phyloP scores from a whole-genome alignment of 2,113 vertebrate species.

The Oreochromis aureus region DNA sequence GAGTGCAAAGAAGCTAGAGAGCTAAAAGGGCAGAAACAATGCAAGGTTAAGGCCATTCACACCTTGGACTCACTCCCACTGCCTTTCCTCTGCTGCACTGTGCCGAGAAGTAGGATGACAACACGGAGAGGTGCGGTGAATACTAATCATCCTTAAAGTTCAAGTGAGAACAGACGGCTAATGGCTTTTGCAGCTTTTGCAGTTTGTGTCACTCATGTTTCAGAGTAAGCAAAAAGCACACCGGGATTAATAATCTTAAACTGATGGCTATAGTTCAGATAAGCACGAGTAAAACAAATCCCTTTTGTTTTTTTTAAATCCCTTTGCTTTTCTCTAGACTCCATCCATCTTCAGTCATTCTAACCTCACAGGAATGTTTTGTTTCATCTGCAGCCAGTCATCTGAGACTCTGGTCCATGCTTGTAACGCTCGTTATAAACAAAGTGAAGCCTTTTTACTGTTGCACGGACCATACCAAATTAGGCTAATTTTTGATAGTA shows the following conservation, averaged over 20 bases:
- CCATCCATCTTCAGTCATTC: not conserved
- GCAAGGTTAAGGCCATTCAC: conserved; percentile 21
- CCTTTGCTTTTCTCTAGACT: not conserved
- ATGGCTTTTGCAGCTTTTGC: not conserved
- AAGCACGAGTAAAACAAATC: not conserved
- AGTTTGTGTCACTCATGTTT: not conserved
- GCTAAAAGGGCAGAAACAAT: not conserved
- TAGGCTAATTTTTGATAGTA: not conserved
- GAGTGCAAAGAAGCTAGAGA: not conserved
- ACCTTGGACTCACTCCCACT: not conserved
- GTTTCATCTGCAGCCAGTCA: not conserved
- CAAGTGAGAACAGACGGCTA: not conserved
- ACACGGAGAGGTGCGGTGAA: not conserved
- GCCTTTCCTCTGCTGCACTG: conserved; percentile 4
- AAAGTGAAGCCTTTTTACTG: not conserved
- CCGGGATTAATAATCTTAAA: not conserved
- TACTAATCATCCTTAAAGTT: conserved; percentile 36
- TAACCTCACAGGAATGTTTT: conserved; percentile 11
- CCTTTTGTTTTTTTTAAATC: not conserved
- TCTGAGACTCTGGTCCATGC: not conserved
- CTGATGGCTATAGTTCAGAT: not conserved
- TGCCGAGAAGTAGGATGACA: not conserved
- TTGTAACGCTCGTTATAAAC: conserved; percentile 17
- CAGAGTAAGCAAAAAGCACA: not conserved
- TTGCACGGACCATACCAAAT: conserved; percentile 3